Percentiles rank a stretch among this genome's conserved stretches.
Conservation (phyloP, 2,888 invertebrate genomes). For the Buathra laborator region DNA sequence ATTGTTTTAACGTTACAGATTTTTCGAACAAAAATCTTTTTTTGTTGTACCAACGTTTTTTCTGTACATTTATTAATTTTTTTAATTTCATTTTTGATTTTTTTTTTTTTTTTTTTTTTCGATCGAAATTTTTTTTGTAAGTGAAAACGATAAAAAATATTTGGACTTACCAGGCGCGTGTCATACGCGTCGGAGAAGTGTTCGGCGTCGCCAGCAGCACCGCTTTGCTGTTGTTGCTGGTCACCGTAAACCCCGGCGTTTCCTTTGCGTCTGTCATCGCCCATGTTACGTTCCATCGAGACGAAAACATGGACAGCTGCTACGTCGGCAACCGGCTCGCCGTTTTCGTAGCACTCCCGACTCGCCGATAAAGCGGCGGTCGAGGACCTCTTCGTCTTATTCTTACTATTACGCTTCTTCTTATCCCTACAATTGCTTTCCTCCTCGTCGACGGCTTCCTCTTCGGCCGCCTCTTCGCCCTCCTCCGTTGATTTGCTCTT, state of each 20-base stretch:
- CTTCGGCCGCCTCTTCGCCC: conserved; percentile 73
- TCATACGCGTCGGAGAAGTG: conserved; percentile 81
- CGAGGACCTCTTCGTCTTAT: conserved; percentile 58
- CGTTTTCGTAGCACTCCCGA: conserved; percentile 72
- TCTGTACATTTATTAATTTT: no score
- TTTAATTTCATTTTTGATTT: no score
- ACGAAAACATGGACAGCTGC: conserved; percentile 84
- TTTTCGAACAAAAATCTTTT: background rate
- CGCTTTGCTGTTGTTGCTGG: conserved; percentile 75
- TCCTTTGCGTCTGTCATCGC: conserved; percentile 82
- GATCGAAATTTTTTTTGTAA: background rate
- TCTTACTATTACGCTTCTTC: conserved; percentile 37
- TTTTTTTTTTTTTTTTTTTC: no score
- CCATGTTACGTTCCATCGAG: conserved; percentile 84
- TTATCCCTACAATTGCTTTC: conserved; percentile 20
- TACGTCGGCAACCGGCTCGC: conserved; percentile 79
- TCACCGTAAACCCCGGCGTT: conserved; percentile 75
- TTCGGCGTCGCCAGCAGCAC: conserved; percentile 78
- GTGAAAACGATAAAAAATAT: background rate
- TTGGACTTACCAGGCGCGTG: conserved; percentile 80
- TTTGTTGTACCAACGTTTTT: no score
- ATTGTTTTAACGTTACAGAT: background rate
- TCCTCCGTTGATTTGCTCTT: conserved; percentile 78
- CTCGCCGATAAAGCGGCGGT: conserved; percentile 63
- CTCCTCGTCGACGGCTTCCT: conserved; percentile 62